Conservation (phyloP, 2,113 vertebrate species). For the Aplodontia rufa region DNA sequence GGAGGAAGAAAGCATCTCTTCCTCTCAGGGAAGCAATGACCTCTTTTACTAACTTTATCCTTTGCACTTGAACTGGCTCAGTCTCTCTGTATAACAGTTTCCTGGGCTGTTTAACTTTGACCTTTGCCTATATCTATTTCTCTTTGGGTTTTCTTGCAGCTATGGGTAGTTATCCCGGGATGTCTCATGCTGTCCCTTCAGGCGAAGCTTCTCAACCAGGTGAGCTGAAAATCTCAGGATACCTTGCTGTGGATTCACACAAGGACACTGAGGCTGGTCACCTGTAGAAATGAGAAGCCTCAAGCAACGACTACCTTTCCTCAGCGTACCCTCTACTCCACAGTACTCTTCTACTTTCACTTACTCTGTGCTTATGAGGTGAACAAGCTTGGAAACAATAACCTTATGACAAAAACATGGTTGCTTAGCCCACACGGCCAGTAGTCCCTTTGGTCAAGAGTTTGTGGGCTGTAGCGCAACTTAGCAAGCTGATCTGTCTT, state of each 20-base stretch:
- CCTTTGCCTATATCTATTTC: not conserved
- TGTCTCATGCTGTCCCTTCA: not conserved
- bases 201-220: not conserved
- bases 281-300: not conserved
- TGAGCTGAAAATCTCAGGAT: rapidly evolving
- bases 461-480: not conserved
- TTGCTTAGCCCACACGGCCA: not conserved
- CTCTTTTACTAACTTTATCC: not conserved
- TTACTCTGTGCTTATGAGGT: not conserved
- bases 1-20: rapidly evolving
- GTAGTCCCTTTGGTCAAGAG: not conserved
- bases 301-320: rapidly evolving
- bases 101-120: not conserved
- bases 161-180: not conserved
- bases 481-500: not conserved
- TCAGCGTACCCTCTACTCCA: not conserved
- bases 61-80: not conserved
- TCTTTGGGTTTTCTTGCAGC: not conserved
- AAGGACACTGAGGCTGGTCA: not conserved
- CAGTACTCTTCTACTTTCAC: not conserved
- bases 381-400: not conserved
- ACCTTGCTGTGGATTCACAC: rapidly evolving
- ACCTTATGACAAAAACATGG: rapidly evolving
- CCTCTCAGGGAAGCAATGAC: not conserved
- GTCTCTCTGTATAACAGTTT: not conserved